Conservation (phyloP, 2,797 vertebrate species). For the Apodemus agrarius region DNA sequence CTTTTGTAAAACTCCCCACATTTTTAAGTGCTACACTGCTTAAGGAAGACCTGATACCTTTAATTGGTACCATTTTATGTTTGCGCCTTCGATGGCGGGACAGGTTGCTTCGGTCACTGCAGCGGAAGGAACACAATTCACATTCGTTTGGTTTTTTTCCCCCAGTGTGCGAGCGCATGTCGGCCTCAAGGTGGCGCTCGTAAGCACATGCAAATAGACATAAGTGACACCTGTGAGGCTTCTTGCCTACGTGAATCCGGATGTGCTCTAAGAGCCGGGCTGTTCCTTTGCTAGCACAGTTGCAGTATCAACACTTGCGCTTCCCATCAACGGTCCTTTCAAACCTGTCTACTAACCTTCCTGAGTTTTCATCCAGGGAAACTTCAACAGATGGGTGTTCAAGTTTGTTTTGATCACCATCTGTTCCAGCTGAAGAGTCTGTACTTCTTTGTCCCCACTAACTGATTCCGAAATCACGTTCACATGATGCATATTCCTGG, state of each 20-base stretch:
- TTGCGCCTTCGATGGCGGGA: constrained; percentile 97
- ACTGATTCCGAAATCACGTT: constrained; percentile 99
- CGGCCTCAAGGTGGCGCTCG: constrained; percentile 98
- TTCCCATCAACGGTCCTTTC: constrained; percentile 99
- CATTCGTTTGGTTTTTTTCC: constrained; percentile 98
- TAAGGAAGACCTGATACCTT: constrained; percentile 95
- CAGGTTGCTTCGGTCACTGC: constrained; percentile 98
- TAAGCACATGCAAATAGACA: constrained; percentile 99
- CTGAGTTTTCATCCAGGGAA: constrained; percentile 96
- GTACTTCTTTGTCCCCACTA: constrained; percentile 95
- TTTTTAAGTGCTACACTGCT: constrained; percentile 93
- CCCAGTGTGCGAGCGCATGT: constrained; percentile 98
- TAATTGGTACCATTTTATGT: constrained; percentile 98
- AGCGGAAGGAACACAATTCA: constrained; percentile 98
- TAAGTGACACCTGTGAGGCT: constrained; percentile 97
- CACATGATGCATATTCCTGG: constrained; percentile 99
- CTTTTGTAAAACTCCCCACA: constrained; percentile 97
- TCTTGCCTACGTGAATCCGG: constrained; percentile 98
- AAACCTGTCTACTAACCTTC: constrained; percentile 98
- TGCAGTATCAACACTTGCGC: constrained; percentile 98
- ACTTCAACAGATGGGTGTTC: constrained; percentile 98
- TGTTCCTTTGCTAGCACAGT: constrained; percentile 98
- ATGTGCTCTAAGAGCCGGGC: constrained; percentile 98
- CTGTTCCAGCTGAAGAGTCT: constrained; percentile 94
- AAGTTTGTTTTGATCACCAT: constrained; percentile 97